Base-by-base conservation (phyloP, 2,797 vertebrate genomes). In the Poeciliopsis turneri region DNA sequence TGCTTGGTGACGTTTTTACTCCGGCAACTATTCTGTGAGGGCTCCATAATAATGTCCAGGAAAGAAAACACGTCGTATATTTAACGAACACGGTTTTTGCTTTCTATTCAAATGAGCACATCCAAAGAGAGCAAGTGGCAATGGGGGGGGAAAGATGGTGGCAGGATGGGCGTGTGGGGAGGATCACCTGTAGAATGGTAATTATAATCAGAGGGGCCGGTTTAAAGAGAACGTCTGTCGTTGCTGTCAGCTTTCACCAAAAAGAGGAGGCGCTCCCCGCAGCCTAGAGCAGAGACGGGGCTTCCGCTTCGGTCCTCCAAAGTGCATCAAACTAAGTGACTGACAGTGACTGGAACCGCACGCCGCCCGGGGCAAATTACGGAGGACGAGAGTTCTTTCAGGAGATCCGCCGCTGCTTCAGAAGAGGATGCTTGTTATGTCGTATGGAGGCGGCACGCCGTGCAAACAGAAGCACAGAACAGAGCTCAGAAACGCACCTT, bases 101-200 rank as follows among this genome's bases (percentile, higher is more conserved):
- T 88, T 90, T 84, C 78, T 89, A 93, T 93, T 94, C 92, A 95
- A 94, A 94, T 92, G 91, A 93, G 92, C 83, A 84, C 88, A 90
- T 92, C 88, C 87, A 74, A 90, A 84, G 86, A 83, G 76, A 84
- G 83, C 30, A 18, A 13, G 76, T 84, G 80, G 79, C 74, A 81
- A 59, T 30, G 45, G 0, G 5, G 8, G 20, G 8, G 20, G 8
- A 2, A 7, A 20, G 20, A 33, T 79, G 84, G 87, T 77, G 80
- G 83, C 5, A 2, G 41, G 20, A 25, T 23, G 49, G 20, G 49
- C 23, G 49, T 23, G 8, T 51, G 13, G 41, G 41, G 10, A 8
- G 87, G 91, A 92, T 93, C 91, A 93, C 90, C 80, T 78, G 39
- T 81, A 86, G 92, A 93, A 93, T 90, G 90, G 88, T 92, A 93